These are phyloP conservation scores for Fragariocoptes setiger DNA, from an alignment of 1,140 invertebrate genomes.

Conservation along the genomic window DNA sequence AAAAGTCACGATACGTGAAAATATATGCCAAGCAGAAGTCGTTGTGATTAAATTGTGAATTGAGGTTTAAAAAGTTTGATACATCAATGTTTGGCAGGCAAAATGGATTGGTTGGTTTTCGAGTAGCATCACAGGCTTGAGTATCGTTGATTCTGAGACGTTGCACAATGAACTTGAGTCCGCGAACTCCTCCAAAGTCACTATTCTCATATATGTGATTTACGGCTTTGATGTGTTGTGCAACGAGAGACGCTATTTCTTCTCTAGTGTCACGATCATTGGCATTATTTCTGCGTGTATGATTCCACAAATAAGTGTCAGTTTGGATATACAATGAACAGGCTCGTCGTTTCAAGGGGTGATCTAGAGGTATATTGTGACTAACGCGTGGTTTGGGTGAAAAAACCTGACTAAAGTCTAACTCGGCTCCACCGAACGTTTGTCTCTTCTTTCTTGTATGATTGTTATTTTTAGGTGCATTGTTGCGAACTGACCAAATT, in stretches of 20 bases:
- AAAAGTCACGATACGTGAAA: slow-evolving; percentile 88
- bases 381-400: neutral
- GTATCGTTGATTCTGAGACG: slow-evolving; percentile 80
- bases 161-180: slow-evolving; percentile 91
- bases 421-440: no score
- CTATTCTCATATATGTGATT: slow-evolving; percentile 90
- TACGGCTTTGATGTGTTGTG: slow-evolving; percentile 87
- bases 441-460: neutral
- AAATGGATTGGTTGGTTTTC: slow-evolving; percentile 49
- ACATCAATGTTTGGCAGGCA: slow-evolving; percentile 94
- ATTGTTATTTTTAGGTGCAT: neutral
- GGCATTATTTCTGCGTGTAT: slow-evolving; percentile 30
- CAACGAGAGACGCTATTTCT: slow-evolving; percentile 84
- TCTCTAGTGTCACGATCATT: slow-evolving; percentile 51
- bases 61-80: slow-evolving; percentile 90
- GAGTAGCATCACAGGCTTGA: slow-evolving; percentile 29
- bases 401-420: neutral
- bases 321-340: slow-evolving; percentile 61
- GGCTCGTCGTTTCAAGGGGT: slow-evolving; percentile 8
- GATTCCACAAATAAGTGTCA: slow-evolving; percentile 81
- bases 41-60: slow-evolving; percentile 81
- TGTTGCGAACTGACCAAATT: neutral
- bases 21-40: slow-evolving; percentile 95
- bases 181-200: slow-evolving; percentile 65
- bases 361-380: neutral